Conservation (phyloP, 2,888 invertebrate genomes). For the Tinea pellionella region DNA sequence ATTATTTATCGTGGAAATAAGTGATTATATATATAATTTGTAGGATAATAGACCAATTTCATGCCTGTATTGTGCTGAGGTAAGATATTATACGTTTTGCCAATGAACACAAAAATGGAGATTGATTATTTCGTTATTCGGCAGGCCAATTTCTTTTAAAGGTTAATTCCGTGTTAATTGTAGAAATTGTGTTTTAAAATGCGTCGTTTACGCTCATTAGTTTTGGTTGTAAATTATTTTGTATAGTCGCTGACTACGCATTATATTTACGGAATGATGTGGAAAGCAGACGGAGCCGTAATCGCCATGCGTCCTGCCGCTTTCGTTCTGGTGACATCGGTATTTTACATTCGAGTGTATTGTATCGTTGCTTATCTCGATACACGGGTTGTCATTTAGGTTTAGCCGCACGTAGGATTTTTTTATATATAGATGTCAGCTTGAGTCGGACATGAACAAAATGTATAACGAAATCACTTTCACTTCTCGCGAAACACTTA, state of each 20-base stretch:
- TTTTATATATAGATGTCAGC: no score
- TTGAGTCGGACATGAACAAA: no score
- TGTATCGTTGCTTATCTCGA: neutral
- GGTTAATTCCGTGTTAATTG: slow-evolving; percentile 40
- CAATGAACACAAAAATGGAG: neutral
- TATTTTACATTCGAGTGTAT: neutral
- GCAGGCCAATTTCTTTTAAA: slow-evolving; percentile 45
- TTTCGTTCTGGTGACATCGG: neutral
- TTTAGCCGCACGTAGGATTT: no score
- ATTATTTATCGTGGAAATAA: slow-evolving; percentile 58
- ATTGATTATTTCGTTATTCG: slow-evolving; percentile 45
- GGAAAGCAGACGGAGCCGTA: neutral
- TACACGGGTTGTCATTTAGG: no score
- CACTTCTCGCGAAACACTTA: no score
- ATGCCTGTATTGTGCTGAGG: slow-evolving; percentile 63
- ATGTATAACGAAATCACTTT: no score
- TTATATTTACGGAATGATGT: neutral
- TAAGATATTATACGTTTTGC: slow-evolving; percentile 28
- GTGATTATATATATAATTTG: slow-evolving; percentile 48
- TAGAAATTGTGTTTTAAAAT: neutral
- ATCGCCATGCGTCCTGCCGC: slow-evolving; percentile 13
- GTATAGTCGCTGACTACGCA: neutral
- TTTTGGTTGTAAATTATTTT: neutral
- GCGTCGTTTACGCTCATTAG: neutral
- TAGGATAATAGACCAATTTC: slow-evolving; percentile 47